Conservation (phyloP, 2,113 vertebrate species). For the Colaptes auratus region DNA sequence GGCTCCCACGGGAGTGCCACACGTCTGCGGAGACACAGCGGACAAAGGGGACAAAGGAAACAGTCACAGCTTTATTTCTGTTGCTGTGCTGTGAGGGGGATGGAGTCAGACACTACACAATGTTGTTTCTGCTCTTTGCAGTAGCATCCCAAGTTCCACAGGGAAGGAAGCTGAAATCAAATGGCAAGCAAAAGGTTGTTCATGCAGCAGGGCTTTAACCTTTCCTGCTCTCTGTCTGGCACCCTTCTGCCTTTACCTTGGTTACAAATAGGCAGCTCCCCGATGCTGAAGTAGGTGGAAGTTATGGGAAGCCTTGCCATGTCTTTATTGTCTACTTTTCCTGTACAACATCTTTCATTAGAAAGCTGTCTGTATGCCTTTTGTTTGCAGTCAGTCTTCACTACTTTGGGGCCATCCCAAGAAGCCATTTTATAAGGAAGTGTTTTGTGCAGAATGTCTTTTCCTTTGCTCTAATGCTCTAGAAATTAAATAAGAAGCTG, state of each 20-base stretch:
- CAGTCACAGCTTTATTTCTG: not conserved
- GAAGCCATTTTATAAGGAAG: not conserved
- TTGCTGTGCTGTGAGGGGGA: fast-evolving
- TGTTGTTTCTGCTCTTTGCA: not conserved
- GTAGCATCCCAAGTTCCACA: no score
- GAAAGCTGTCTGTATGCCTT: not conserved
- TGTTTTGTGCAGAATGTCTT: not conserved
- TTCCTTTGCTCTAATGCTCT: not conserved
- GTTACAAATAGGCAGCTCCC: not conserved
- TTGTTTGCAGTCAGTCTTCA: not conserved
- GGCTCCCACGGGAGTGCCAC: conserved; percentile 81
- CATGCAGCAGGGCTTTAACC: not conserved
- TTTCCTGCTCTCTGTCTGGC: not conserved
- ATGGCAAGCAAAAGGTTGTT: not conserved
- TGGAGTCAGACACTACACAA: fast-evolving
- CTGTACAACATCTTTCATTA: not conserved
- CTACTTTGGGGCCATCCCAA: not conserved
- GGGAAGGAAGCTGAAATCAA: not conserved
- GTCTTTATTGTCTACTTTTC: not conserved
- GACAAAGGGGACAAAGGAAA: not conserved
- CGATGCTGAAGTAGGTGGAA: not conserved
- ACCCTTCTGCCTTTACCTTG: not conserved
- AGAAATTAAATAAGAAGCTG: not conserved
- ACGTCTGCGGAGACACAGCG: conserved; percentile 78
- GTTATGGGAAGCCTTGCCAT: not conserved